A percentile compares a stretch with the other conserved stretches of the same genome.
phyloP scores from a whole-genome alignment of 2,797 vertebrate species.

The Thaleichthys pacificus region DNA sequence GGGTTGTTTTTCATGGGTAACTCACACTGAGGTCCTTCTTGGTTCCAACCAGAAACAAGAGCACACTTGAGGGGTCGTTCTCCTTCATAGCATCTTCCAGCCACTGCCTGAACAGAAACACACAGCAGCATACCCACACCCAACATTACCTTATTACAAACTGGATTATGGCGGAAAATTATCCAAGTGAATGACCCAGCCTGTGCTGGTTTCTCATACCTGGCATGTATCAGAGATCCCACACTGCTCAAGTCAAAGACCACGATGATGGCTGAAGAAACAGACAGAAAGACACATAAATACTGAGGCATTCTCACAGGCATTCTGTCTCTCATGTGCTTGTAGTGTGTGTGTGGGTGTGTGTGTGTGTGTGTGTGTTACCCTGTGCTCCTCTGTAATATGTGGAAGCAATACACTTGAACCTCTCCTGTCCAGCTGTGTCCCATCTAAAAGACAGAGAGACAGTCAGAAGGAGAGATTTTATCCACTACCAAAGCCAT shows the following conservation, averaged over 20 bases:
- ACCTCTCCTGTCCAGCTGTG: conserved; percentile 93
- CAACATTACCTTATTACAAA: too few relatives aligned
- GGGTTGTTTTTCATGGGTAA: too few relatives aligned
- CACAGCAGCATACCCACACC: too few relatives aligned
- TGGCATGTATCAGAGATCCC: conserved; percentile 84
- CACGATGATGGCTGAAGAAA: conserved; percentile 85
- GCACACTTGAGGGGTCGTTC: conserved; percentile 87
- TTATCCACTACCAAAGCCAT: too few relatives aligned
- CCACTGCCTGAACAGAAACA: conserved; percentile 78
- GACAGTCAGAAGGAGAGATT: too few relatives aligned
- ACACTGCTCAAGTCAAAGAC: conserved; percentile 89
- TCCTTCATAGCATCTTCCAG: conserved; percentile 90
- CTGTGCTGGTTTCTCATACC: conserved; percentile 61
- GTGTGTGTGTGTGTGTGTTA: conserved; percentile 38
- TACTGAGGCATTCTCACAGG: background rate
- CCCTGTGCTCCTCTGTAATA: conserved; percentile 96
- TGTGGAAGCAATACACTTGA: conserved; percentile 96
- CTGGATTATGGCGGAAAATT: too few relatives aligned
- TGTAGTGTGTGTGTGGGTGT: too few relatives aligned
- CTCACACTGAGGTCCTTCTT: conserved; percentile 93
- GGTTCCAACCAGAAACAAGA: conserved; percentile 93
- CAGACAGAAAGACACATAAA: background rate
- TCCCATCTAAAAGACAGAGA: conserved; percentile 80
- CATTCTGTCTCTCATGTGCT: background rate
- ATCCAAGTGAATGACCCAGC: too few relatives aligned